These are phyloP conservation scores for Hyperoplus immaculatus DNA, from an alignment of 2,797 vertebrate species.

Conservation along the genomic window DNA sequence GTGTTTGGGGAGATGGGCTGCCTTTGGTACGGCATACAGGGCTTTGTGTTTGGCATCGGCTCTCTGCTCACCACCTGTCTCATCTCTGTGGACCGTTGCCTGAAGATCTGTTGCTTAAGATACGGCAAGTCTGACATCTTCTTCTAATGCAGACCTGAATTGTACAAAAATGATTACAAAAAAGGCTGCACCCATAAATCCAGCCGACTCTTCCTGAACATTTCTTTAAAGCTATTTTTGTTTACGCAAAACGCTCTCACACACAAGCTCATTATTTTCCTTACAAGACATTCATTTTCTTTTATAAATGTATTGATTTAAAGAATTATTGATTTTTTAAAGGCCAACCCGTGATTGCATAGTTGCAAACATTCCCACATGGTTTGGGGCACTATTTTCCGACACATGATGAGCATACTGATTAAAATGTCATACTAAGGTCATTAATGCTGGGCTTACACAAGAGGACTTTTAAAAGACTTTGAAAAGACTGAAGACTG, in stretches of 20 bases:
- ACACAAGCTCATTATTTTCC: neutral
- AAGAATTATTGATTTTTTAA: slow-evolving; percentile 12
- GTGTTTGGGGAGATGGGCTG: slow-evolving; percentile 73
- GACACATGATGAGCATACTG: neutral
- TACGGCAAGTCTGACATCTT: slow-evolving; percentile 51
- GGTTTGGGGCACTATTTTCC: neutral
- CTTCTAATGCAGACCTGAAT: neutral
- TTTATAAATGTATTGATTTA: neutral
- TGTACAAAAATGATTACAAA: neutral
- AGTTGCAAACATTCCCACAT: neutral
- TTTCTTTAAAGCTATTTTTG: neutral
- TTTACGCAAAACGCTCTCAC: slow-evolving; percentile 3
- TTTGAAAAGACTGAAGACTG: too few species aligned
- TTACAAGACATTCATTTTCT: neutral
- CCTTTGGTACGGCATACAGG: slow-evolving; percentile 73
- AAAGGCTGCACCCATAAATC: neutral
- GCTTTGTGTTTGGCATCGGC: slow-evolving; percentile 78
- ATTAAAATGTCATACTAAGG: too few species aligned
- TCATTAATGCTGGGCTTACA: too few species aligned
- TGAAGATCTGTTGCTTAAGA: slow-evolving; percentile 77
- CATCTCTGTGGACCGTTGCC: slow-evolving; percentile 77
- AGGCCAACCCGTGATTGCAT: neutral
- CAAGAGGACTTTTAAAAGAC: too few species aligned
- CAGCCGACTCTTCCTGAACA: neutral
- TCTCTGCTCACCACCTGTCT: slow-evolving; percentile 78